Evolutionary conservation across 2,113 vertebrate genomes (phyloP).

Genomic region (Hemiscyllium ocellatum): DNA sequence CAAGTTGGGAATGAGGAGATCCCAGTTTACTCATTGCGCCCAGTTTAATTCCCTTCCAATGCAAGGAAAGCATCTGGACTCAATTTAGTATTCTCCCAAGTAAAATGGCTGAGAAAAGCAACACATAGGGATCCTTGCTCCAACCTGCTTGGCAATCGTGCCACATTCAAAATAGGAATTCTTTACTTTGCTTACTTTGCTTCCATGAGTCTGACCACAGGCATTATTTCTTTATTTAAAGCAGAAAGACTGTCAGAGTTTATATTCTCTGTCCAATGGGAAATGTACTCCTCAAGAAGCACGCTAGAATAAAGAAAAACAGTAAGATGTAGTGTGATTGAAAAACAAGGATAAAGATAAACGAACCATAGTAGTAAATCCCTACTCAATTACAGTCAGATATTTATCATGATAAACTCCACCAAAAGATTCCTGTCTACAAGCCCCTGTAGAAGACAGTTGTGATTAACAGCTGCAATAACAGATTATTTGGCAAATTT

Average conservation of each 20-base stretch:
- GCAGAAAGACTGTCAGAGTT: conserved; percentile 49
- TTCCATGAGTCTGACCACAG: conserved; percentile 78
- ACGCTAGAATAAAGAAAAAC: conserved; percentile 47
- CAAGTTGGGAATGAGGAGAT: background rate
- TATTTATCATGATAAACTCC: conserved; percentile 45
- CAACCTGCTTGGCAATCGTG: background rate
- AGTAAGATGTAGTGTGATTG: background rate
- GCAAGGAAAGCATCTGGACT: background rate
- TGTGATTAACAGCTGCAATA: conserved; percentile 19
- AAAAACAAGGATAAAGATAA: conserved; percentile 28
- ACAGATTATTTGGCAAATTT: conserved; percentile 16
- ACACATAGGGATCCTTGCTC: background rate
- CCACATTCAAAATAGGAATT: background rate
- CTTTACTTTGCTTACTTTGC: conserved; percentile 64
- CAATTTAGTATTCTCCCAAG: background rate
- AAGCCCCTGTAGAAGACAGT: background rate
- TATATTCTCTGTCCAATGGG: conserved; percentile 50
- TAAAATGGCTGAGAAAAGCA: background rate
- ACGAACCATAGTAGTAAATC: background rate
- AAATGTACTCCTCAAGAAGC: conserved; percentile 74
- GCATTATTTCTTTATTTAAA: conserved; percentile 65
- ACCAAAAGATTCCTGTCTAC: background rate
- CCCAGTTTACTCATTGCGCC: background rate
- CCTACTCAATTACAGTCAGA: conserved; percentile 41
- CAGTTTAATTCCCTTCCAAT: background rate